A percentile compares a stretch with the other conserved stretches of the same genome.
Conservation (phyloP, 2,797 vertebrate genomes). For the Galago senegalensis region DNA sequence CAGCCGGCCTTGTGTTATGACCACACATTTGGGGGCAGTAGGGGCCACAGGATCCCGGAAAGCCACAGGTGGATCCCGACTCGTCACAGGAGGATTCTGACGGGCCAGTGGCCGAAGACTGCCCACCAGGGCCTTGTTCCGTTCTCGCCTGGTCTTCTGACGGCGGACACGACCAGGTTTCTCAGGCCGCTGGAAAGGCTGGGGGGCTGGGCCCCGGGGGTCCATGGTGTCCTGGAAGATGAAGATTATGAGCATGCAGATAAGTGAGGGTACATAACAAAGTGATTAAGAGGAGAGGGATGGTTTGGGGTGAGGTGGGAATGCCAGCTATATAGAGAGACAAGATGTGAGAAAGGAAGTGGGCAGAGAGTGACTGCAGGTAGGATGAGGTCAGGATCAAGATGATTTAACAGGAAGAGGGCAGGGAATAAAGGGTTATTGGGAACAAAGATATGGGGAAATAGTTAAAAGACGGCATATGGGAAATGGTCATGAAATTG, state of each 20-base stretch:
- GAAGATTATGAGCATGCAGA: not conserved
- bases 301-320: not conserved
- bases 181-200: constrained; percentile 73
- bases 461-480: not conserved
- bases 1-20: constrained; percentile 94
- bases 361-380: not conserved
- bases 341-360: not conserved
- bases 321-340: not conserved
- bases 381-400: not conserved
- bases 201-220: constrained; percentile 81
- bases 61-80: not conserved
- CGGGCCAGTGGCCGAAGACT: not conserved
- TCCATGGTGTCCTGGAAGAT: constrained; percentile 71
- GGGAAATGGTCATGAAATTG: not conserved
- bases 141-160: constrained; percentile 82
- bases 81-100: constrained; percentile 79
- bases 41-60: constrained; percentile 51
- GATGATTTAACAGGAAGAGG: not conserved
- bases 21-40: constrained; percentile 76
- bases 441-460: not conserved
- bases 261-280: not conserved
- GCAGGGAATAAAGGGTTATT: not conserved
- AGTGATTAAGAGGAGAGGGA: not conserved
- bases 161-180: constrained; percentile 76
- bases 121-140: constrained; percentile 69